A percentile compares a stretch with the other conserved stretches of the same genome.
Conservation (phyloP, 2,113 vertebrate genomes). For the Solea senegalensis region DNA sequence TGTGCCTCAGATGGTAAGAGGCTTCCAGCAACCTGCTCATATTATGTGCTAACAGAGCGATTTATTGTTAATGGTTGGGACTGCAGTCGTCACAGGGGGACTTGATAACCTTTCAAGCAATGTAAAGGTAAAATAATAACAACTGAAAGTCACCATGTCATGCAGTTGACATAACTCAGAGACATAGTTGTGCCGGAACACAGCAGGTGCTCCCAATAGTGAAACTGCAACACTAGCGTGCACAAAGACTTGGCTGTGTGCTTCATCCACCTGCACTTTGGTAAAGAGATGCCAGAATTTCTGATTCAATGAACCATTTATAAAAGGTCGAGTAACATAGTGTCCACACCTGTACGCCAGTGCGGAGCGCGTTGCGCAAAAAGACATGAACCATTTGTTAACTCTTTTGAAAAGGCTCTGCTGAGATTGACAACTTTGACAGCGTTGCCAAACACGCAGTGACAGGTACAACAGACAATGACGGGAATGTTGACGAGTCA, state of each 20-base stretch:
- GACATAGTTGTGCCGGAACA: conserved; percentile 45
- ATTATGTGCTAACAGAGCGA: conserved; percentile 55
- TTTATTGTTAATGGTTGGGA: conserved; percentile 48
- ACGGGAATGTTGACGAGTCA: conserved; percentile 50
- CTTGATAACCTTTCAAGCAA: conserved; percentile 25
- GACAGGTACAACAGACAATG: conserved; percentile 52
- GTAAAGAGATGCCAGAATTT: conserved; percentile 66
- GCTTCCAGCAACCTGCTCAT: conserved; percentile 59
- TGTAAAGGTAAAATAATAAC: conserved; percentile 1
- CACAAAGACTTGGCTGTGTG: conserved; percentile 71
- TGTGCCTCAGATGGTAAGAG: conserved; percentile 32
- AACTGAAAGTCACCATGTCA: conserved; percentile 16
- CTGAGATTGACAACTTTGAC: conserved; percentile 24
- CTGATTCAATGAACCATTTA: conserved; percentile 67
- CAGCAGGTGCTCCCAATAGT: conserved; percentile 61
- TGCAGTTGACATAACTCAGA: conserved; percentile 40
- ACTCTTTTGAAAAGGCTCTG: conserved; percentile 8
- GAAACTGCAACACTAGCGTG: conserved; percentile 40
- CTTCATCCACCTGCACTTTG: conserved; percentile 64
- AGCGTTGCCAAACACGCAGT: conserved; percentile 8
- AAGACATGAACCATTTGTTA: conserved; percentile 1
- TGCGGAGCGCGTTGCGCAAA: not conserved
- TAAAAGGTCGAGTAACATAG: conserved; percentile 45
- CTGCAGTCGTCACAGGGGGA: conserved; percentile 24
- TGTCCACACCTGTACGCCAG: conserved; percentile 34